These are phyloP conservation scores for Halictus ligatus DNA, from an alignment of 2,888 invertebrate species.

Conservation along the genomic window DNA sequence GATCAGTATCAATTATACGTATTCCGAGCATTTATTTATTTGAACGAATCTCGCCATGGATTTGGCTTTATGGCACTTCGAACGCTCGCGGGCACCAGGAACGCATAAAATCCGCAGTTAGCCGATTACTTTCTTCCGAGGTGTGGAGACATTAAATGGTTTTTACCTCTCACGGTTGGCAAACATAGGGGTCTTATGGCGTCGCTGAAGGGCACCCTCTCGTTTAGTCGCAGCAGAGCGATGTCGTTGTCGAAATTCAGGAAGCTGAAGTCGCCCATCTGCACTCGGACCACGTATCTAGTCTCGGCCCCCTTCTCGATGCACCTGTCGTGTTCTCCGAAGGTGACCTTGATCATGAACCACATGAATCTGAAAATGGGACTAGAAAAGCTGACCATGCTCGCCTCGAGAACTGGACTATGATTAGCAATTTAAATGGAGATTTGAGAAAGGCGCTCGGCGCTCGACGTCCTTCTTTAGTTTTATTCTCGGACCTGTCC, in stretches of 20 bases:
- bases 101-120: background rate
- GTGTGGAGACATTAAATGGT: background rate
- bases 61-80: background rate
- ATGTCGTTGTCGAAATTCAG: slow-evolving; percentile 96
- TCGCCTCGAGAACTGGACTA: slow-evolving; percentile 24
- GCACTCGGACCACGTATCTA: slow-evolving; percentile 89
- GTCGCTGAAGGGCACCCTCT: slow-evolving; percentile 91
- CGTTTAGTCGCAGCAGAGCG: slow-evolving; percentile 92
- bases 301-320: slow-evolving; percentile 90
- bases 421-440: slow-evolving; percentile 16
- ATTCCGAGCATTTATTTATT: no score
- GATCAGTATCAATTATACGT: no score
- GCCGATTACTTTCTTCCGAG: background rate
- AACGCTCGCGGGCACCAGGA: background rate
- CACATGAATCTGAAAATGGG: slow-evolving; percentile 91
- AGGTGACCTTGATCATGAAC: slow-evolving; percentile 96
- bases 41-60: background rate
- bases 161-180: slow-evolving; percentile 88
- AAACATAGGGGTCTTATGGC: slow-evolving; percentile 93
- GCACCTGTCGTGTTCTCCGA: slow-evolving; percentile 95
- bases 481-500: background rate
- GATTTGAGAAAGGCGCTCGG: background rate
- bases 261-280: slow-evolving; percentile 93
- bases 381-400: slow-evolving; percentile 72
- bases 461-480: no score